These are phyloP conservation scores for Acomys russatus DNA, from an alignment of 2,797 vertebrate species.

Conservation along the genomic window DNA sequence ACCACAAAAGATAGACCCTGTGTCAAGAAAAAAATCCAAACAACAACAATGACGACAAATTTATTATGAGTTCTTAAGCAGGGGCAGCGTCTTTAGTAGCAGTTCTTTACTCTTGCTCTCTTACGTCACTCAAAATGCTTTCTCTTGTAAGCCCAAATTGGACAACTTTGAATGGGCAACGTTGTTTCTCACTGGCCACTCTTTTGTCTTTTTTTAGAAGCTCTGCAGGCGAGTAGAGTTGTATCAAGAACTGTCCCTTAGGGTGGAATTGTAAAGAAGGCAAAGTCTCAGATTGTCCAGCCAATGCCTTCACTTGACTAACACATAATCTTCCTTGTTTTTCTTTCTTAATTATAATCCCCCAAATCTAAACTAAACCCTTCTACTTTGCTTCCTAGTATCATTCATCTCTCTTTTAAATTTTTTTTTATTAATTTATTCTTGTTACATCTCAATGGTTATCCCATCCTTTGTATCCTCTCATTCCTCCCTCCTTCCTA, in stretches of 20 bases:
- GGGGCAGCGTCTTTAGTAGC: neutral
- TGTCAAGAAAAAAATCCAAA: neutral
- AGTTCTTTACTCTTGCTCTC: constrained; percentile 43
- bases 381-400: neutral
- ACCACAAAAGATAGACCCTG: neutral
- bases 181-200: neutral
- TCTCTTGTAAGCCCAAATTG: neutral
- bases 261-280: constrained; percentile 1
- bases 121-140: constrained; percentile 50
- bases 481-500: too few relatives aligned
- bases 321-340: constrained; percentile 41
- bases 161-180: neutral
- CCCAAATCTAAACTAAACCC: constrained; percentile 21
- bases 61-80: neutral
- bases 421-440: too few relatives aligned
- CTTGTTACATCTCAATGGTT: too few relatives aligned
- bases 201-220: constrained; percentile 38
- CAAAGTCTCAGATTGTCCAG: neutral
- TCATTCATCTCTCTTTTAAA: constrained; percentile 56
- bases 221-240: neutral
- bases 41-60: neutral
- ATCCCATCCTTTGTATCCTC: too few relatives aligned
- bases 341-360: constrained; percentile 19
- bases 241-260: constrained; percentile 9
- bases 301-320: neutral